These are phyloP conservation scores for Aelia acuminata DNA, from an alignment of 2,888 invertebrate species.

Conservation along the genomic window DNA sequence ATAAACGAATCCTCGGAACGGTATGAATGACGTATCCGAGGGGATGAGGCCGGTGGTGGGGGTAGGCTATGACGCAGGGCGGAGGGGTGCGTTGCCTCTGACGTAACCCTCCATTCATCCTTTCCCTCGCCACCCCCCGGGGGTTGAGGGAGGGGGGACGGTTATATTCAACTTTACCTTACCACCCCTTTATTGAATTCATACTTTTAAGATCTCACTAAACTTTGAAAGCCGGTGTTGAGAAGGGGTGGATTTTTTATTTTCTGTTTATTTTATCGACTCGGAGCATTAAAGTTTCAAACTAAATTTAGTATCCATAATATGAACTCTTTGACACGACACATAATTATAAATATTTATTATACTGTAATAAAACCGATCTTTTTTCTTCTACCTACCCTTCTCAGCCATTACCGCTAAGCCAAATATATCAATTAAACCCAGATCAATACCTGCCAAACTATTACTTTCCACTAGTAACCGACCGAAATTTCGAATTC, in stretches of 20 bases:
- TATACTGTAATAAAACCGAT: too few species aligned
- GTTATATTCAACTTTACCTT: conserved; percentile 33
- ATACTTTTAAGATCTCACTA: background rate
- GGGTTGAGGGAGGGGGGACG: background rate
- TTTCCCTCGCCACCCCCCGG: background rate
- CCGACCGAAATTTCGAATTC: too few species aligned
- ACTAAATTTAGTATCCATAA: background rate
- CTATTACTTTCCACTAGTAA: too few species aligned
- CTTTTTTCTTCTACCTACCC: too few species aligned
- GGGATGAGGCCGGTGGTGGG: background rate
- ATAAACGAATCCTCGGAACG: conserved; percentile 27
- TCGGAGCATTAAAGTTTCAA: background rate
- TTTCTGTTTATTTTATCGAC: background rate
- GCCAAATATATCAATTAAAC: too few species aligned
- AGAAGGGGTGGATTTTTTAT: background rate
- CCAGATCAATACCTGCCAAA: too few species aligned
- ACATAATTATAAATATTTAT: too few species aligned
- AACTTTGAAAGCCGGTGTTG: background rate
- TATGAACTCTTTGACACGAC: background rate
- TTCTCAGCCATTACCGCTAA: too few species aligned
- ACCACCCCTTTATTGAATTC: conserved; percentile 19
- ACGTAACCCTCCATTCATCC: conserved; percentile 54
- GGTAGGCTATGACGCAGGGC: conserved; percentile 52
- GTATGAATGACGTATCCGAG: conserved; percentile 45
- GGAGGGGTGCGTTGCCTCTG: conserved; percentile 53